Percentiles rank a stretch among this genome's conserved stretches.
Conservation (phyloP, 2,797 vertebrate species). For the Epinephelus malabaricus region DNA sequence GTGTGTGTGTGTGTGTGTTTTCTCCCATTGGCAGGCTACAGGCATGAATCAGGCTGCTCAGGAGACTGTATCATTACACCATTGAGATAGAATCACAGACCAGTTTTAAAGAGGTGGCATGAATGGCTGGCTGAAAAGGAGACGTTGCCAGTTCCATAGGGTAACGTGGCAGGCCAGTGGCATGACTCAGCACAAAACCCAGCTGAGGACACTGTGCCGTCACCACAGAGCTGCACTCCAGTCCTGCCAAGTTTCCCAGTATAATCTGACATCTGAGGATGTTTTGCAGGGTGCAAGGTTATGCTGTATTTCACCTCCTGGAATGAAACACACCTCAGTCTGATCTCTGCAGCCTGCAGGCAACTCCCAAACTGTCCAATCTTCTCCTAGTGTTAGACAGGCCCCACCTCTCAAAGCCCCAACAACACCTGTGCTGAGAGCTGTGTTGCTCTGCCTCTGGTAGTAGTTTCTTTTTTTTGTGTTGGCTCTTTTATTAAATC, state of each 20-base stretch:
- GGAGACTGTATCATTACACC: slow-evolving; percentile 63
- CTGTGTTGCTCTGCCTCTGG: slow-evolving; percentile 35
- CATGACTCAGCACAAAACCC: slow-evolving; percentile 54
- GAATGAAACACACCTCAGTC: slow-evolving; percentile 67
- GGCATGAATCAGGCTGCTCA: slow-evolving; percentile 64
- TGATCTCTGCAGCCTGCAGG: slow-evolving; percentile 64
- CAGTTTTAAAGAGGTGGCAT: slow-evolving; percentile 44
- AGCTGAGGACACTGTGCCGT: slow-evolving; percentile 26
- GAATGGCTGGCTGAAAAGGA: slow-evolving; percentile 39
- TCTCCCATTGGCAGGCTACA: slow-evolving; percentile 54
- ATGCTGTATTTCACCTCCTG: slow-evolving; percentile 52
- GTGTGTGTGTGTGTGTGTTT: slow-evolving; percentile 22
- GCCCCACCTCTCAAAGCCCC: slow-evolving; percentile 45
- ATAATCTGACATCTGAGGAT: slow-evolving; percentile 40
- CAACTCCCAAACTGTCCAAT: slow-evolving; percentile 57
- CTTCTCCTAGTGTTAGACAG: slow-evolving; percentile 41
- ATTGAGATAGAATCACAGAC: slow-evolving; percentile 59
- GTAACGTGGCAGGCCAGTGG: slow-evolving; percentile 34
- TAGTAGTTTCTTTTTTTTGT: neutral
- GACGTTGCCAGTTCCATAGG: slow-evolving; percentile 36
- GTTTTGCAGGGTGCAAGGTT: slow-evolving; percentile 35
- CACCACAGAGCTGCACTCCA: slow-evolving; percentile 7
- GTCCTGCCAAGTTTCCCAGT: slow-evolving; percentile 32
- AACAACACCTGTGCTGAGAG: slow-evolving; percentile 60
- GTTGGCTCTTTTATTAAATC: slow-evolving; percentile 1